Percentiles rank a stretch among this genome's conserved stretches.
phyloP scores from a whole-genome alignment of 2,888 invertebrate species.

The Archips crataeganus region DNA sequence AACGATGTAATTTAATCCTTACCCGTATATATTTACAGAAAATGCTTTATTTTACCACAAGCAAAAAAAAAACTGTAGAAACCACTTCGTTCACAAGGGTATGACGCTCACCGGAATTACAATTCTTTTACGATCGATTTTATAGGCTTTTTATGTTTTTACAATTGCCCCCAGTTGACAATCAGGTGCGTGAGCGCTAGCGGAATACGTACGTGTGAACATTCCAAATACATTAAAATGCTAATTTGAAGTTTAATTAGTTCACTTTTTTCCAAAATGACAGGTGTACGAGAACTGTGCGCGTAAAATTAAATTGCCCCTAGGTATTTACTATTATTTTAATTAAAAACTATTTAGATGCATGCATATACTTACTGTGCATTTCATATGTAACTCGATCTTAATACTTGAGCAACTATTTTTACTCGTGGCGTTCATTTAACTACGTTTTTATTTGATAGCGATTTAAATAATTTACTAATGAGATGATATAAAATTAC shows the following conservation, averaged over 20 bases:
- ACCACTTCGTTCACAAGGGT: constrained; percentile 49
- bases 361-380: neutral
- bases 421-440: neutral
- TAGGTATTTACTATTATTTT: neutral
- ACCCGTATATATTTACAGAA: constrained; percentile 12
- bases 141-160: constrained; percentile 80
- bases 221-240: constrained; percentile 74
- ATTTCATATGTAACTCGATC: constrained; percentile 7
- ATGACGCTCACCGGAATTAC: constrained; percentile 70
- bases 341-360: constrained; percentile 11
- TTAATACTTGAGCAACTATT: neutral
- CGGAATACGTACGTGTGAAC: constrained; percentile 70
- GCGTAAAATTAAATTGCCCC: neutral
- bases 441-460: constrained; percentile 2
- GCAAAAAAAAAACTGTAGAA: constrained; percentile 28
- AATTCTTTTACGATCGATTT: constrained; percentile 81
- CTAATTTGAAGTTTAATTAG: constrained; percentile 69
- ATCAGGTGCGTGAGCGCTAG: constrained; percentile 78
- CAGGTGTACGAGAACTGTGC: neutral
- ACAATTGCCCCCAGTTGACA: constrained; percentile 79
- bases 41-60: constrained; percentile 23
- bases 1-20: constrained; percentile 29
- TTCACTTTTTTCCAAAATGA: constrained; percentile 45
- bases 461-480: neutral
- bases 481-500: neutral